These are phyloP conservation scores for Notolabrus celidotus DNA, from an alignment of 2,797 vertebrate species.

Conservation along the genomic window DNA sequence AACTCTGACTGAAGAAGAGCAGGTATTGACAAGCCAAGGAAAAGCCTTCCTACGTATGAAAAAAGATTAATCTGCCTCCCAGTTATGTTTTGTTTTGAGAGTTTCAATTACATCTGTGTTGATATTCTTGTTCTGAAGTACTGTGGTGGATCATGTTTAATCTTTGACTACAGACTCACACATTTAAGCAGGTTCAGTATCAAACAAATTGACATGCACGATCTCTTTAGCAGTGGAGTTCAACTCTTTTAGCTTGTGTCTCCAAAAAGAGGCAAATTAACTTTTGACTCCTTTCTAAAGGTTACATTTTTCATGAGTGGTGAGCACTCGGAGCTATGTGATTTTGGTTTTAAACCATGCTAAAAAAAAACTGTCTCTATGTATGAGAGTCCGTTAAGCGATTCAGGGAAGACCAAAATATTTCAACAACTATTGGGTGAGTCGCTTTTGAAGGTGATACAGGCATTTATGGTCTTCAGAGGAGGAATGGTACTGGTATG, in stretches of 20 bases:
- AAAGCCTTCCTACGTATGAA: conserved; percentile 21
- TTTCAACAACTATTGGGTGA: neutral
- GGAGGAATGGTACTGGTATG: too few species aligned
- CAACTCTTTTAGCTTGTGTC: neutral
- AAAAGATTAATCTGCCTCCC: conserved; percentile 18
- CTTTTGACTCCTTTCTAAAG: neutral
- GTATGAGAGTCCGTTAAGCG: neutral
- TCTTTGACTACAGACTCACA: neutral
- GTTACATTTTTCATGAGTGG: neutral
- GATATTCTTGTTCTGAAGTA: conserved; percentile 1
- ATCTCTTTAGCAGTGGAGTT: neutral
- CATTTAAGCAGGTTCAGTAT: neutral
- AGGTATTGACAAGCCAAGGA: conserved; percentile 55
- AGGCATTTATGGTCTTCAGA: neutral
- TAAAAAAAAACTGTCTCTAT: too few species aligned
- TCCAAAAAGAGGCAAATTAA: neutral
- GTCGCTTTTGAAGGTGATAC: neutral
- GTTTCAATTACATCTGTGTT: conserved; percentile 18
- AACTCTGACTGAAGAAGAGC: conserved; percentile 26
- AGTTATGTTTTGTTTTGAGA: conserved; percentile 23
- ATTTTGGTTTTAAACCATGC: neutral
- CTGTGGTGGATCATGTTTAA: neutral
- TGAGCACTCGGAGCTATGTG: neutral
- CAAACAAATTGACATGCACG: neutral
- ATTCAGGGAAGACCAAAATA: neutral